Evolutionary conservation across 1,140 invertebrate genomes (phyloP), one percentile per base, ranked within the genome.

Genomic region (Drosophila melanogaster): DNA sequence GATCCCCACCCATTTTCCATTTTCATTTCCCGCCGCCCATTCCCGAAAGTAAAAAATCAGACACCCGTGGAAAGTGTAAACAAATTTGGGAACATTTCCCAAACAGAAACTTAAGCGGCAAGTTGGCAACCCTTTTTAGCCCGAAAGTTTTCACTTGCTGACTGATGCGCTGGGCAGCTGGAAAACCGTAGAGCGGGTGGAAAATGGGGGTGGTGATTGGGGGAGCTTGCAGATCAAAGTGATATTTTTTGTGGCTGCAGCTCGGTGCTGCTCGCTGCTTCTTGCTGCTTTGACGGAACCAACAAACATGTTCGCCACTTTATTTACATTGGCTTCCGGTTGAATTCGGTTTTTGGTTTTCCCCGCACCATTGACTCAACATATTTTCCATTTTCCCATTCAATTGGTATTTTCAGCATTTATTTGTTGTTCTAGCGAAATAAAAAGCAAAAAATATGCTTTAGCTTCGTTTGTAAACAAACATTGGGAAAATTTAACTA

Each of bases 311-410:
- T 41, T 38, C 55, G 69, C 71, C 84, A 79, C 65, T 89, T 89
- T 89, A 89, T 89, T 89, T 89, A 89, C 84, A 89, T 80, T 89
- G 79, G 85, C 84, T 89, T 89, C 84, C 84, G 84, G 85, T 84
- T 84, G 84, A 89, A 71, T 89, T 87, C 67, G 58, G 74, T 73
- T 84, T 84, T 77, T 7, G n/a, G 15, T 11, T 12, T 69, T 37
- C 78, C 47, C 40, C 38, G 7, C 3, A 17, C 57, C 55, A 22
- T 19, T 14, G 22, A 17, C 60, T 65, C 61, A 30, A 10, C 30
- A 30, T 73, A 50, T 69, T 55, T 74, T 55, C 47, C 38, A 64
- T 70, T 57, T 61, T 44, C 53, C 44, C 44, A 58, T 55, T 72
- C 67, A 67, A 73, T 84, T n/a, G 53, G 67, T 47, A 77, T 81